phyloP scores from a whole-genome alignment of 2,113 vertebrate species.

The Rhinolophus ferrumequinum region DNA sequence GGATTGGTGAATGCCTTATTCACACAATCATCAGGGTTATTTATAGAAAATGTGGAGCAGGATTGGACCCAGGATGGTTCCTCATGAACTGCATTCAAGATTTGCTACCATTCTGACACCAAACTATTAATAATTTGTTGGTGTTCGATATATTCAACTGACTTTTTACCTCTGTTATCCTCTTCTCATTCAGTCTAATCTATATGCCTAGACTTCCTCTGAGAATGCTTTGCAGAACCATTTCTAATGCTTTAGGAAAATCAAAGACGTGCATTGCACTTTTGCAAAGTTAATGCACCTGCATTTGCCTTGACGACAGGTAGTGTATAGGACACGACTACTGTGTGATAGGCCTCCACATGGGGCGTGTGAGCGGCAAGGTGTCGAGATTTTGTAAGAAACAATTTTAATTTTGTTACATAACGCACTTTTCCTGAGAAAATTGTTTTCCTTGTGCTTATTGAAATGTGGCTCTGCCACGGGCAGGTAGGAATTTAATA shows the following conservation, averaged over 20 bases:
- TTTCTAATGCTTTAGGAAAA: constrained; percentile 56
- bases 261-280: background rate
- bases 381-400: background rate
- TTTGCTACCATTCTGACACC: constrained; percentile 64
- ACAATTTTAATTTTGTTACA: constrained; percentile 20
- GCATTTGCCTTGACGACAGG: background rate
- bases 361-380: background rate
- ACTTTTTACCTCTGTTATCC: constrained; percentile 62
- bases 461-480: background rate
- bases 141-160: constrained; percentile 74
- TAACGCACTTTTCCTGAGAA: constrained; percentile 15
- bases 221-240: constrained; percentile 46
- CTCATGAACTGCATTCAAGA: constrained; percentile 47
- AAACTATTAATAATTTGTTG: constrained; percentile 79
- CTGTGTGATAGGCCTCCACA: background rate
- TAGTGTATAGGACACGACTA: background rate
- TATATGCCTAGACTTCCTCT: constrained; percentile 41
- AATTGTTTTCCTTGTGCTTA: background rate
- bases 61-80: constrained; percentile 64
- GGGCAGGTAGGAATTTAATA: background rate
- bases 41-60: constrained; percentile 67
- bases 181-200: constrained; percentile 60
- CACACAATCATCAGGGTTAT: constrained; percentile 68
- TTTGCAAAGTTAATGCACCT: background rate
- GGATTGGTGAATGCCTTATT: constrained; percentile 75